These are phyloP conservation scores for Drosophila seclusa DNA, from an alignment of 2,888 invertebrate genomes.

Conservation along the genomic window DNA sequence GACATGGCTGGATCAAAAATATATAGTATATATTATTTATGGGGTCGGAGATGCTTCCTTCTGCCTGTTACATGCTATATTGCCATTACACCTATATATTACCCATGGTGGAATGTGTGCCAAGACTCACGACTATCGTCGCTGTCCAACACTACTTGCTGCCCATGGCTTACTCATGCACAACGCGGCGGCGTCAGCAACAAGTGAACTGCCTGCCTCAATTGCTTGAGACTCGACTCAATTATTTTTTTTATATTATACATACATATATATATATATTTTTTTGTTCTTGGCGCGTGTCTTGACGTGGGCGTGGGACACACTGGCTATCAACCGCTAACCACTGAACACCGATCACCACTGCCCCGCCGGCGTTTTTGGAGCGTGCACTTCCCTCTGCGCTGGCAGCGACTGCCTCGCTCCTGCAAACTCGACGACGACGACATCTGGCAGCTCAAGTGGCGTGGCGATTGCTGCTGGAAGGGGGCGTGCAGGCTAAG, in stretches of 20 bases:
- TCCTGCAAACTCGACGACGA: conserved; percentile 9
- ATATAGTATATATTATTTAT: background rate
- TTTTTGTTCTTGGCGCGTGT: conserved; percentile 71
- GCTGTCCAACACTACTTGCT: conserved; percentile 29
- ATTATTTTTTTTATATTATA: conserved; percentile 6
- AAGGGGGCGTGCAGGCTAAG: conserved; percentile 19
- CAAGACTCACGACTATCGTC: conserved; percentile 5
- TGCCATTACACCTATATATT: background rate
- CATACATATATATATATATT: background rate
- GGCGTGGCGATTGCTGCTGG: conserved; percentile 16
- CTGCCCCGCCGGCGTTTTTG: conserved; percentile 31
- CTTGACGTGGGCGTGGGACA: conserved; percentile 74
- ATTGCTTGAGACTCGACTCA: conserved; percentile 25
- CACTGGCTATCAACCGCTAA: conserved; percentile 38
- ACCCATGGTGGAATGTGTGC: background rate
- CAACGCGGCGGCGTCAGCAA: conserved; percentile 7
- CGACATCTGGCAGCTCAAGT: conserved; percentile 54
- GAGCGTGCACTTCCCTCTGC: conserved; percentile 16
- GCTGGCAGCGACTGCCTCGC: conserved; percentile 17
- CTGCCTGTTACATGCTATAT: background rate
- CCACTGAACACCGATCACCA: conserved; percentile 22
- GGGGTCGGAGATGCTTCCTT: background rate
- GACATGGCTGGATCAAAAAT: background rate
- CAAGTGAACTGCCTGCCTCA: conserved; percentile 28
- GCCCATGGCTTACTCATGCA: conserved; percentile 30